phyloP scores from a whole-genome alignment of 1,140 invertebrate species.

The Laupala kohalensis region DNA sequence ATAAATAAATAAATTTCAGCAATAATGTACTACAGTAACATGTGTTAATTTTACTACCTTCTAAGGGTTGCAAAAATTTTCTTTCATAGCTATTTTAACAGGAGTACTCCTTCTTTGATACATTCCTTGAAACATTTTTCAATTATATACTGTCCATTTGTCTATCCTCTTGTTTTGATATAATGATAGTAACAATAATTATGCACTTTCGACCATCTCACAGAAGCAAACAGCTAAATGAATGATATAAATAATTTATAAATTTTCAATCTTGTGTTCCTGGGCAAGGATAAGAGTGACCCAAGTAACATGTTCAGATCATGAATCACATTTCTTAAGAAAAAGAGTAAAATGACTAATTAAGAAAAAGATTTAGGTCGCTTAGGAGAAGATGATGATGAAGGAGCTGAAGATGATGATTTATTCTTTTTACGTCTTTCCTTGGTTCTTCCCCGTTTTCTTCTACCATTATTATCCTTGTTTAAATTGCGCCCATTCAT shows the following conservation, averaged over 20 bases:
- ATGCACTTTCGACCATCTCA: neutral
- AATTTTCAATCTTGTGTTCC: neutral
- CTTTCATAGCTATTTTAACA: too few relatives aligned
- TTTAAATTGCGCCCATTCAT: neutral
- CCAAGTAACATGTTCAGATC: neutral
- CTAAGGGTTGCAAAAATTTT: too few relatives aligned
- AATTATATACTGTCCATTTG: too few relatives aligned
- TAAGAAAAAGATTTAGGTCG: neutral
- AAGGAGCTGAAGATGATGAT: neutral
- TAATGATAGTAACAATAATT: too few relatives aligned
- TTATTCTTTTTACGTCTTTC: slow-evolving; percentile 1
- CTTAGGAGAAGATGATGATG: neutral
- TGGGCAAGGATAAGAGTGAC: neutral
- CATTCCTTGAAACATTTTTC: too few relatives aligned
- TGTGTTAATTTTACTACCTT: neutral
- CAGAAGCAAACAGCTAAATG: neutral
- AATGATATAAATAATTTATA: neutral
- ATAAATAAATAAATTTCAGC: neutral
- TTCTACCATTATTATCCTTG: slow-evolving; percentile 1
- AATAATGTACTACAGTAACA: neutral
- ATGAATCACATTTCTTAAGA: neutral
- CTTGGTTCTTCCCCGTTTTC: slow-evolving; percentile 5
- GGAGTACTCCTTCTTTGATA: too few relatives aligned
- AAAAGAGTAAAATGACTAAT: neutral
- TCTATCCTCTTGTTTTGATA: too few relatives aligned